Base-by-base conservation (phyloP, 2,888 invertebrate genomes). In the Caenorhabditis doughertyi region DNA sequence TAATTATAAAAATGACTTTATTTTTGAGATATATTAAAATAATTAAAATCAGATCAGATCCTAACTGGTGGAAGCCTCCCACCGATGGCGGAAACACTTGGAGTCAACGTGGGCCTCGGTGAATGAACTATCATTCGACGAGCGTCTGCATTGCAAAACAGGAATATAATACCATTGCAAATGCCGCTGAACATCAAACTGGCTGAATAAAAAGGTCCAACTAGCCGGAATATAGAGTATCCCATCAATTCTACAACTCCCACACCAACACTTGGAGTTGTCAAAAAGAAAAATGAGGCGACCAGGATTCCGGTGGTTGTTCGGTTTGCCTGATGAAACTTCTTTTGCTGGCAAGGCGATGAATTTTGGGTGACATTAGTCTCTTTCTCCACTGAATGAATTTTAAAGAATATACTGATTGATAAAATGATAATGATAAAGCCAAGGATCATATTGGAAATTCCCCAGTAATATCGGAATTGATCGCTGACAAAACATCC, bases 161-260 rank as follows among this genome's bases (percentile, higher is more conserved):
- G 72, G 60, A 80, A 80, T 13, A 73, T 80, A 13, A 72, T 72
- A 0, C 65, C 79, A 47, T 80, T 80, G 51, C 79, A 80, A 39
- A 80, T 73, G 18, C 79, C 79, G 47, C 72, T 80, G 0, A 67
- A 42, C 65, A 80, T 53, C 32, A 80, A 27, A n/a, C 72, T 60
- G 3, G 79, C 72, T 11, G 79, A 72, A 49, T 81, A 81, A 23
- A 81, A 81, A 8, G 81, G 81, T 13, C 81, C 81, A 11, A 81
- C 76, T 5, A 76, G 53, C 35, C 65, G 25, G 49, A 81, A 81
- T 23, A 76, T 70, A 9, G 81, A 81, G 39, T 65, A 71, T n/a
- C 81, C 81, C 11, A 25, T 7, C 11, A 81, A 25, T 25, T 81
- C 81, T 8, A 81, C 62, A 23, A 81, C 51, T n/a, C 81, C 81